Conservation (phyloP, 2,888 invertebrate genomes). For the Cenopis cana region DNA sequence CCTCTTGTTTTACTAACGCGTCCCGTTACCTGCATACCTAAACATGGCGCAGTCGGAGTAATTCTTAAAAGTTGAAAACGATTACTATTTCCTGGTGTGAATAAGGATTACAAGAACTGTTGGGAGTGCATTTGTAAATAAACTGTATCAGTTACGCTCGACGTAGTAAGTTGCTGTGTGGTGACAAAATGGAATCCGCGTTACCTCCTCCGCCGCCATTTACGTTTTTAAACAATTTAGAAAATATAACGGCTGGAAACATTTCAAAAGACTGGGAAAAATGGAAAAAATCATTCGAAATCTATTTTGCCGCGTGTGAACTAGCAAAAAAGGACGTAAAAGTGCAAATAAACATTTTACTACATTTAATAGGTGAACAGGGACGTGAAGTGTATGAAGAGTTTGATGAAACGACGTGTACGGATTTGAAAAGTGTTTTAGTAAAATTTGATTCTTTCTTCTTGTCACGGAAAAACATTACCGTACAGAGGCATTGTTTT, state of each 20-base stretch:
- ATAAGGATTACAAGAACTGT: too few relatives aligned
- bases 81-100: too few relatives aligned
- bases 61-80: too few relatives aligned
- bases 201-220: too few relatives aligned
- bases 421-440: not conserved
- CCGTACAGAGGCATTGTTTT: conserved; percentile 16
- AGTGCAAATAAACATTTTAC: conserved; percentile 34
- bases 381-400: conserved; percentile 32
- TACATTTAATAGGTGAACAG: conserved; percentile 35
- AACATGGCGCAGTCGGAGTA: too few relatives aligned
- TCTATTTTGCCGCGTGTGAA: conserved; percentile 39
- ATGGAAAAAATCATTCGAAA: conserved; percentile 30
- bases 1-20: not conserved
- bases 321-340: conserved; percentile 24
- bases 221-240: not conserved
- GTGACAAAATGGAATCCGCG: too few relatives aligned
- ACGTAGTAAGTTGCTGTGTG: too few relatives aligned
- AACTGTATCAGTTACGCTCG: too few relatives aligned
- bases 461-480: conserved; percentile 8
- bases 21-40: not conserved
- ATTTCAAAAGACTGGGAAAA: conserved; percentile 29
- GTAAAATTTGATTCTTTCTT: conserved; percentile 19
- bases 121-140: too few relatives aligned
- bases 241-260: conserved; percentile 18
- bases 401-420: not conserved